Base-by-base conservation (phyloP, 2,888 invertebrate genomes). In the Merodon equestris region DNA sequence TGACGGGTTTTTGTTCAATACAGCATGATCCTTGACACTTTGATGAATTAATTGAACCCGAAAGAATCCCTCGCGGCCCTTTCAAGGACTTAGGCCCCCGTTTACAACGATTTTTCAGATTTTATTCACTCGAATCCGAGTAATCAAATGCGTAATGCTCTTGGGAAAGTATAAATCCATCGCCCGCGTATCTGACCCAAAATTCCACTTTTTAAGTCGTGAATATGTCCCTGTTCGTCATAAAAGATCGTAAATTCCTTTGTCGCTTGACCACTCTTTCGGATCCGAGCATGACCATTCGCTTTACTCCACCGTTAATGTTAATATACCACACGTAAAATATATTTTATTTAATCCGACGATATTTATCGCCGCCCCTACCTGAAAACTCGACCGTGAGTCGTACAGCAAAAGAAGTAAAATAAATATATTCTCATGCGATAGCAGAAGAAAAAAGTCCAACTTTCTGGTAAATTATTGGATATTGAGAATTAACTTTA, bases 391-490 rank as follows among this genome's bases (percentile, higher is more conserved):
- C 17, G n/a, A 18, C 60, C 50, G 50, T 44, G 44, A 50, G 58
- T 53, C 17, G 54, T 44, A 50, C 27, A 48, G 18, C 9, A 27
- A 15, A 17, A 1, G 17, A 15, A 47, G 15, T 12, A 14, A 44
- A 40, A 27, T 27, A 7, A 27, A 27, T 27, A 2, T 7, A 4
- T 27, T 27, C 7, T 2, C 27, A 27, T 27, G 7, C 27, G 27
- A 7, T 27, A 27, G 27, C 27, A 27, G 27, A 27, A 57, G 34
- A 45, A 54, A 42, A 53, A 38, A 48, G 48, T 40, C 48, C 67
- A 73, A 53, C 63, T 68, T 73, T 68, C 36, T 61, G 57, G 47
- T 73, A 73, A 77, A 77, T 77, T 77, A 77, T 77, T 77, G 77
- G 63, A 67, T 67, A 77, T 77, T 68, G 73, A 18, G 77, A 77